These are phyloP conservation scores for Epirrita christyi DNA, from an alignment of 2,888 invertebrate genomes.

Conservation along the genomic window DNA sequence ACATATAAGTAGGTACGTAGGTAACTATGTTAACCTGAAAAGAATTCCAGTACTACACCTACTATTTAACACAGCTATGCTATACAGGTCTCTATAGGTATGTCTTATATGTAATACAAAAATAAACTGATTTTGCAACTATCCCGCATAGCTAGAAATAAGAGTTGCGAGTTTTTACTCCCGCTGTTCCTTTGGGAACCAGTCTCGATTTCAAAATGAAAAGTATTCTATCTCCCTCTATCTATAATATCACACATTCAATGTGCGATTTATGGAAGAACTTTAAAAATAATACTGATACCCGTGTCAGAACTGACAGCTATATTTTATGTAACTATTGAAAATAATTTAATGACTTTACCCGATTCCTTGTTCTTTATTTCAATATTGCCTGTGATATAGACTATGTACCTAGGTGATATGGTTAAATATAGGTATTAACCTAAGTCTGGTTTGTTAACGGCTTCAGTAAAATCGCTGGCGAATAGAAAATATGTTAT, in stretches of 20 bases:
- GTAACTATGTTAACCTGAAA: no score
- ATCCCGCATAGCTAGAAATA: neutral
- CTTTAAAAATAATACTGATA: neutral
- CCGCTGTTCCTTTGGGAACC: neutral
- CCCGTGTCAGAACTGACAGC: no score
- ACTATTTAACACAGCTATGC: neutral
- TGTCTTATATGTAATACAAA: neutral
- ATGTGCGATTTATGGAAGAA: neutral
- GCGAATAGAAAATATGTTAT: constrained; percentile 4
- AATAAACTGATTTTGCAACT: neutral
- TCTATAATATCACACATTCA: neutral
- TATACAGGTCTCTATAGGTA: neutral
- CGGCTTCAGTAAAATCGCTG: neutral
- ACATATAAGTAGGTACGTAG: no score
- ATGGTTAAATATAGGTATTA: neutral
- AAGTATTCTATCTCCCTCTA: neutral
- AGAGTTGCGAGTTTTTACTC: neutral
- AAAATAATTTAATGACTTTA: no score
- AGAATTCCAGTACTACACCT: neutral
- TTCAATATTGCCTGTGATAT: no score
- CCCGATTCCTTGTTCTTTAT: no score
- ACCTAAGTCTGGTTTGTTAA: neutral
- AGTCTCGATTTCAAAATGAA: neutral
- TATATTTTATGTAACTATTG: no score
- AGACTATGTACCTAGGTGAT: no score